These are phyloP conservation scores for Meteorus cinctellus DNA, from an alignment of 2,888 invertebrate genomes.

Conservation along the genomic window DNA sequence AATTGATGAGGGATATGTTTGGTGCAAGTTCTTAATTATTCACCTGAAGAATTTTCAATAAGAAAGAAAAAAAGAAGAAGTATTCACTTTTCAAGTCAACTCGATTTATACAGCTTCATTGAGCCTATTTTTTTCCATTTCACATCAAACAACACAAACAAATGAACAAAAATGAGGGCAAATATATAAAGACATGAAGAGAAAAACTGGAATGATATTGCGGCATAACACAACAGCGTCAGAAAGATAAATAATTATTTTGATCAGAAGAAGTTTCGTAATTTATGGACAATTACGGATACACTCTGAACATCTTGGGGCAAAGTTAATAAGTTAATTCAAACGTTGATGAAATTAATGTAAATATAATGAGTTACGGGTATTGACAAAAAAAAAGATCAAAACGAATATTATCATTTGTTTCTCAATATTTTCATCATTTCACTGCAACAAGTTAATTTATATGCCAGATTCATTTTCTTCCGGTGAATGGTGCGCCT, in stretches of 20 bases:
- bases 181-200: background rate
- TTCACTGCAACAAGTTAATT: background rate
- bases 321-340: background rate
- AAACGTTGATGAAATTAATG: background rate
- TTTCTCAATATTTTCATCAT: background rate
- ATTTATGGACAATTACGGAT: background rate
- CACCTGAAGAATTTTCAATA: background rate
- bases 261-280: background rate
- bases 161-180: too few species aligned
- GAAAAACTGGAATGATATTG: background rate
- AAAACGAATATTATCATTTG: background rate
- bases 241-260: background rate
- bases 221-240: background rate
- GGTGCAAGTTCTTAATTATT: background rate
- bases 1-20: background rate
- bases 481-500: slow-evolving; percentile 6
- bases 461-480: background rate
- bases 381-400: background rate
- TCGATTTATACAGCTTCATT: too few species aligned
- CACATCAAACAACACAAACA: too few species aligned
- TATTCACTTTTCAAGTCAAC: too few species aligned
- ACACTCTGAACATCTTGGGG: background rate
- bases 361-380: background rate
- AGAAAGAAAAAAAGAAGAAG: background rate
- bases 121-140: too few species aligned